Percentiles rank a stretch among this genome's conserved stretches.
Evolutionary conservation across 1,140 invertebrate genomes (phyloP).

Genomic region (Periplaneta americana): DNA sequence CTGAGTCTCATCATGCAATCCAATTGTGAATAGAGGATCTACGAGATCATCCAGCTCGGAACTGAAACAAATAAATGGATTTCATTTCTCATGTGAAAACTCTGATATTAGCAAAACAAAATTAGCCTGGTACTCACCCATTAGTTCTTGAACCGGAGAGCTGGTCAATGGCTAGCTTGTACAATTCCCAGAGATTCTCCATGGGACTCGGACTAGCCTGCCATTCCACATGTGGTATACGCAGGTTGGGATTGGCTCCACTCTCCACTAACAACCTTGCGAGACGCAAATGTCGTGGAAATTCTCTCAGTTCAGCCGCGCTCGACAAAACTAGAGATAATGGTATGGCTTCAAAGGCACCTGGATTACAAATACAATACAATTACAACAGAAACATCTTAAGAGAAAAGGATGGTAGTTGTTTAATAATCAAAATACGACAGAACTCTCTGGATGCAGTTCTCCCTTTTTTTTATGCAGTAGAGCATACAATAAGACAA

Average conservation of each 20-base stretch:
- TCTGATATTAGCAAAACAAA: too few relatives aligned
- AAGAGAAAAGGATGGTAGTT: neutral
- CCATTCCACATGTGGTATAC: neutral
- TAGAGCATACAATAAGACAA: too few relatives aligned
- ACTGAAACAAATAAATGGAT: neutral
- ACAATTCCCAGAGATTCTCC: neutral
- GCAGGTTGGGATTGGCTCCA: conserved; percentile 4
- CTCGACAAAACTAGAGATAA: neutral
- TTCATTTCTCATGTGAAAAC: too few relatives aligned
- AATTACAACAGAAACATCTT: neutral
- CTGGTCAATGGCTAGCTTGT: neutral
- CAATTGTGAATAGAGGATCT: neutral
- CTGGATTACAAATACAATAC: neutral
- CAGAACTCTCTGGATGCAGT: neutral
- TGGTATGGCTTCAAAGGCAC: neutral
- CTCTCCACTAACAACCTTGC: neutral
- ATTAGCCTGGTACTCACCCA: too few relatives aligned
- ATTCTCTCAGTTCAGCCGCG: neutral
- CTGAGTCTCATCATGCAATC: neutral
- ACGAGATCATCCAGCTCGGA: too few relatives aligned
- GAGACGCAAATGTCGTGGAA: neutral
- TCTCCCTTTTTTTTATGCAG: too few relatives aligned
- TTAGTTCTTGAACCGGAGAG: neutral
- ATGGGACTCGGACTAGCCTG: neutral
- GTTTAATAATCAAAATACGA: neutral